phyloP scores from a whole-genome alignment of 2,113 vertebrate species.

The Candoia aspera region DNA sequence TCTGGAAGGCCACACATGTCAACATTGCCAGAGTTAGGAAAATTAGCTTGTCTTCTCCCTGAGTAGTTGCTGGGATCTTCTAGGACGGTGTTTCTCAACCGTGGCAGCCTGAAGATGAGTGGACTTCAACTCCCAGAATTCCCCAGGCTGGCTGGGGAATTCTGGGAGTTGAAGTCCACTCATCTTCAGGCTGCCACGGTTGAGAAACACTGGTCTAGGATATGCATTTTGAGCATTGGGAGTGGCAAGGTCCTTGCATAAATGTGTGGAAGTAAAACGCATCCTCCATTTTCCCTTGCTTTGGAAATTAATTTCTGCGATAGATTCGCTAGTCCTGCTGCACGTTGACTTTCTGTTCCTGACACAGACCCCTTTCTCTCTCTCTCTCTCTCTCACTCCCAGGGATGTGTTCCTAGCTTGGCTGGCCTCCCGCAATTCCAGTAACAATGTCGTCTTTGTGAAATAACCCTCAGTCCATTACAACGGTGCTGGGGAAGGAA shows the following conservation, averaged over 20 bases:
- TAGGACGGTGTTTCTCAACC: too few species aligned
- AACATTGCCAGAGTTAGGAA: too few species aligned
- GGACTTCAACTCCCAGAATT: too few species aligned
- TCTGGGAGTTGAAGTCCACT: too few species aligned
- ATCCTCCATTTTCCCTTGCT: background rate
- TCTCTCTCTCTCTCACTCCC: conserved; percentile 30
- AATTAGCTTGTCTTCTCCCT: too few species aligned
- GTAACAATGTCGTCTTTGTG: conserved; percentile 68
- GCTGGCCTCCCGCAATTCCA: conserved; percentile 74
- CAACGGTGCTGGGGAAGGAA: background rate
- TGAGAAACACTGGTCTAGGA: too few species aligned
- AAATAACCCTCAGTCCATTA: conserved; percentile 62
- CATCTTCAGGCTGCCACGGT: too few species aligned
- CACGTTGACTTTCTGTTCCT: background rate
- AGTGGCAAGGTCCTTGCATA: background rate
- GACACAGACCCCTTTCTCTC: conserved; percentile 15
- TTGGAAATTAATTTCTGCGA: too few species aligned
- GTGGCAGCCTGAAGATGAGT: too few species aligned
- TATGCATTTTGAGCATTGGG: background rate
- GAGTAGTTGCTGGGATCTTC: too few species aligned
- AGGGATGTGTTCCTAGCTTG: conserved; percentile 76
- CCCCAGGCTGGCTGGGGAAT: too few species aligned
- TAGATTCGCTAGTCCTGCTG: background rate
- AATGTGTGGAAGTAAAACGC: background rate
- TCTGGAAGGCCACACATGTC: too few species aligned